Base-by-base conservation (phyloP, 1,140 invertebrate species). In the Heterodera schachtii region DNA sequence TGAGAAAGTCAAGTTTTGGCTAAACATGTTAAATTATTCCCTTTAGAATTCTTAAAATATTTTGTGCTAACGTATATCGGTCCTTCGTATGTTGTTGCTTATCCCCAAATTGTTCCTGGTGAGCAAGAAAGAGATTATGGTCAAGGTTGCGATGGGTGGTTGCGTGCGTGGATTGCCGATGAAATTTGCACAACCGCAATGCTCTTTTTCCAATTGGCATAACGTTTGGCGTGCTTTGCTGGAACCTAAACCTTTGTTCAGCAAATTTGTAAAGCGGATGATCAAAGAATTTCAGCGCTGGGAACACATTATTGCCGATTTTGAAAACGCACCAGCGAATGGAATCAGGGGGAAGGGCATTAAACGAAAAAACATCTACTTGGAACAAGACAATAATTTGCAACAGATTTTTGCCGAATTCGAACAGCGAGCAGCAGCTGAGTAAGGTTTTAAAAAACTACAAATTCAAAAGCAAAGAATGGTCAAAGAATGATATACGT, bases 131-230 rank as follows among this genome's bases (percentile, higher is more conserved):
- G 3, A 16, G 52, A 67, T 9, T 77, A 77, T 60, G 75, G 75
- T 8, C 11, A 13, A 3, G 31, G 31, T 67, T 44, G 44, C 43
- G 75, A 77, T 52, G 52, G 43, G 9, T 77, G 75, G 75, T 16
- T 77, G 16, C 13, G 75, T 5, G 52, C 13, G 16, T 77, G 75
- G 75, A 77, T 77, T 52, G 47, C 19, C 11, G 11, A 69, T 41
- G 75, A 77, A 77, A 77, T 66, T 77, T 60, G 66, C 13, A 3
- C 6, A 49, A 60, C 16, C 44, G 75, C 11, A 77, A 43, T 60
- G 75, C 75, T 7, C 43, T 77, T 9, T 77, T 77, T 77, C 75
- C 75, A 6, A 77, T 77, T 76, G 75, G 75, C 75, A 76, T 31
- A 7, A n/a, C 7, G 47, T 76, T n/a, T 76, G 75, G 75, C 21